phyloP scores from a whole-genome alignment of 2,888 invertebrate species.

The Protophormia terraenovae region DNA sequence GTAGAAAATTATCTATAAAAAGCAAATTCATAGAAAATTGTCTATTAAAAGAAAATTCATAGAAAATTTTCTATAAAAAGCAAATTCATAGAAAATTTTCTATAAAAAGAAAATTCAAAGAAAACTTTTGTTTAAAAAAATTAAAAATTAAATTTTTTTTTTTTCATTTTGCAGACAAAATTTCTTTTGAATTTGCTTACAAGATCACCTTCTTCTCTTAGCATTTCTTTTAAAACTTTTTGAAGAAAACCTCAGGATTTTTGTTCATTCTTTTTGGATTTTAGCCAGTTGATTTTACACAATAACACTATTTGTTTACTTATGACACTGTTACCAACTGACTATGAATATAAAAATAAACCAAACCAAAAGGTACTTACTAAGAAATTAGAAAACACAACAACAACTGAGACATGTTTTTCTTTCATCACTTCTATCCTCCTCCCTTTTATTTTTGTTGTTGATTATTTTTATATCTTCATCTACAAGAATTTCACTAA shows the following conservation, averaged over 20 bases:
- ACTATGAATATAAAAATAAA: neutral
- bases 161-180: neutral
- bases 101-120: too few relatives aligned
- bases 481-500: slow-evolving; percentile 20
- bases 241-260: neutral
- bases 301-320: slow-evolving; percentile 53
- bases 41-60: too few relatives aligned
- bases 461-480: neutral
- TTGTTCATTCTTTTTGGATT: slow-evolving; percentile 45
- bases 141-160: too few relatives aligned
- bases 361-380: slow-evolving; percentile 10
- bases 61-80: too few relatives aligned
- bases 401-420: slow-evolving; percentile 31
- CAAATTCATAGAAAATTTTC: too few relatives aligned
- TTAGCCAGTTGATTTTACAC: slow-evolving; percentile 51
- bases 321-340: slow-evolving; percentile 62
- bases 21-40: too few relatives aligned
- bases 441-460: neutral
- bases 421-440: slow-evolving; percentile 20
- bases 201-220: neutral
- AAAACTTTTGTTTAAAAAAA: too few relatives aligned
- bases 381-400: neutral
- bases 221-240: neutral
- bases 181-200: neutral
- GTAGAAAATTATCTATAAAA: too few relatives aligned